phyloP scores from a whole-genome alignment of 2,113 vertebrate genomes.

The Stegostoma tigrinum region DNA sequence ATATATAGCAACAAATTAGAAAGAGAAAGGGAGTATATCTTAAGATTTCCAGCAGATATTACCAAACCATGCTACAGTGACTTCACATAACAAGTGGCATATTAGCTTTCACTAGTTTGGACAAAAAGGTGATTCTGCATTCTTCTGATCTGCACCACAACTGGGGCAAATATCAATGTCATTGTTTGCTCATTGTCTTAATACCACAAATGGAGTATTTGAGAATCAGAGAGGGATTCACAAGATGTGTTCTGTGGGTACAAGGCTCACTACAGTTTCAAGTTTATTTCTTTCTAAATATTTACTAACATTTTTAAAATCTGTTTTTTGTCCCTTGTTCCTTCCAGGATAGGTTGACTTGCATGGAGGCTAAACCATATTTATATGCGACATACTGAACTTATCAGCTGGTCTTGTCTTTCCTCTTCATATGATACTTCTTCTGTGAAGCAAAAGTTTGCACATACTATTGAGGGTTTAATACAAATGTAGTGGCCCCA shows the following conservation, averaged over 20 bases:
- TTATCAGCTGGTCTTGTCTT: not conserved
- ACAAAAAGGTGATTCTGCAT: not conserved
- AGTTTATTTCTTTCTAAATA: too few species aligned
- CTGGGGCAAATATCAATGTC: not conserved
- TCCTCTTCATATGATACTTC: not conserved
- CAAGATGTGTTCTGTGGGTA: not conserved
- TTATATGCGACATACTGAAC: not conserved
- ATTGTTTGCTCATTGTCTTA: not conserved
- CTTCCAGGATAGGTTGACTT: not conserved
- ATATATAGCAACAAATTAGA: not conserved
- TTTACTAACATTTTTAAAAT: not conserved
- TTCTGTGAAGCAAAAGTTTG: not conserved
- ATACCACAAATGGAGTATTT: not conserved
- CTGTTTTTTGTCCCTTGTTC: not conserved
- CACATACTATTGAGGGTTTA: not conserved
- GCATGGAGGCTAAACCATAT: not conserved
- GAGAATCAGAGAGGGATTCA: not conserved
- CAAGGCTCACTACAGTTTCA: not conserved
- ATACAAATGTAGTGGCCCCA: not conserved
- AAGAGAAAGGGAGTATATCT: not conserved
- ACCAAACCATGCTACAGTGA: not conserved
- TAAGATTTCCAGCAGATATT: not conserved
- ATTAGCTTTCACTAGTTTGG: not conserved
- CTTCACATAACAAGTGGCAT: not conserved
- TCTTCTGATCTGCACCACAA: not conserved